Percentiles rank a stretch among this genome's conserved stretches.
Conservation (phyloP, 2,113 vertebrate species). For the Nothobranchius furzeri region DNA sequence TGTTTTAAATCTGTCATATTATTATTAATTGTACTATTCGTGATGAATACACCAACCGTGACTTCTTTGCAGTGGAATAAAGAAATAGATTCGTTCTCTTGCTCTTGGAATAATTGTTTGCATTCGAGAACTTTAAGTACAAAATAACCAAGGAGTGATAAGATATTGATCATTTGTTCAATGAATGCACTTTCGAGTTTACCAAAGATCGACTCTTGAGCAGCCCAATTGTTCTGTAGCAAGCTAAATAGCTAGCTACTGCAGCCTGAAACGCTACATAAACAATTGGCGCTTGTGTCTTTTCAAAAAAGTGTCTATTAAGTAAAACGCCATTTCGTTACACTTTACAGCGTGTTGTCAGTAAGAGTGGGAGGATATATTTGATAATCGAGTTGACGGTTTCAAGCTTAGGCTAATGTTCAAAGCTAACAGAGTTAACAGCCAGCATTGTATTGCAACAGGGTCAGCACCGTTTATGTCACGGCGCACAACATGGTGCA, state of each 20-base stretch:
- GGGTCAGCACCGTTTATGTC: not conserved
- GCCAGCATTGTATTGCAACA: slow-evolving; percentile 26
- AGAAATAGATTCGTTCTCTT: not conserved
- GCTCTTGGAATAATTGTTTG: not conserved
- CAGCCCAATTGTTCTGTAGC: slow-evolving; percentile 44
- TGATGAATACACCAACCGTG: not conserved
- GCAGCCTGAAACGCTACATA: not conserved
- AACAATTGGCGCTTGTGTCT: not conserved
- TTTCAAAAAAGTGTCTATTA: not conserved
- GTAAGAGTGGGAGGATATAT: slow-evolving; percentile 5
- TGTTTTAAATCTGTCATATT: not conserved
- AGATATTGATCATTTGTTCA: not conserved
- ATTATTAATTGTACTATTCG: not conserved
- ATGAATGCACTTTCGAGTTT: not conserved
- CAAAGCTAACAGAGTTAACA: slow-evolving; percentile 46
- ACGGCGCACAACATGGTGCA: not conserved
- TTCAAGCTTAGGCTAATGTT: slow-evolving; percentile 49
- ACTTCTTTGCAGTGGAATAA: not conserved
- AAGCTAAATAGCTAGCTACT: slow-evolving; percentile 34
- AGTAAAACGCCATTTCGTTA: not conserved
- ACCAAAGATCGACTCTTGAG: slow-evolving; percentile 28
- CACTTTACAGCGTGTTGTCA: slow-evolving; percentile 52
- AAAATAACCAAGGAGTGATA: not conserved
- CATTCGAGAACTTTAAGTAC: not conserved
- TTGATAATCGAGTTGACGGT: slow-evolving; percentile 24